Base-by-base conservation (phyloP, 2,797 vertebrate genomes). In the Phataginus tetradactyla region DNA sequence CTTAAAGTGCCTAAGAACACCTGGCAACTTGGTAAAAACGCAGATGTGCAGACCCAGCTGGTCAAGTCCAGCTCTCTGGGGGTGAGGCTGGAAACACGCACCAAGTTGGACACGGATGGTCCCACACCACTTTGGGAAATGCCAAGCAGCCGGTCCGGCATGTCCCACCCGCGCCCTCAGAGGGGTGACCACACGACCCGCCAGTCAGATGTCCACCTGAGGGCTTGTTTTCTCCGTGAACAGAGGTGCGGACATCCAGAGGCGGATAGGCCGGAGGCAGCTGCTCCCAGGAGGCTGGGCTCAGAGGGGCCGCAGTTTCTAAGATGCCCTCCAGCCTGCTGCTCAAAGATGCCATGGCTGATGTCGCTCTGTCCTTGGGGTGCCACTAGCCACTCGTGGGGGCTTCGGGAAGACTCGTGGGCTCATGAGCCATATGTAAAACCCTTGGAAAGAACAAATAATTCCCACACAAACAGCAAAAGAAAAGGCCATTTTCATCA, bases 401-500 rank as follows among this genome's bases (percentile, higher is more conserved):
- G 77, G 11, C 45, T 29, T 63, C 15, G 0, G 0, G 0, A 25
- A 45, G 42, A 55, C 78, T 9, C 3, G 42, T 2, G 8, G 71
- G 49, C 66, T 59, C 55, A 0, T 6, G 0, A 8, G 10, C 75
- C 37, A 0, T 2, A 9, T 63, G 59, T 39, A 84, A 71, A 72
- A 88, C 71, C 25, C 34, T 12, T 0, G 15, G 39, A 39, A 66
- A 66, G 88, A 92, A 61, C 75, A 78, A 64, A 79, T n/a, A 86
- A 86, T 63, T 37, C 92, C 86, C 69, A 57, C 12, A 59, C 74
- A 97, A 91, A 83, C 96, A 91, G 18, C 72, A 29, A 94, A 80
- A 96, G 91, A 90, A 90, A 3, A 49, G 96, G 86, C 96, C 95
- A 96, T 96, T 94, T 97, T 97, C 98, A 96, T 90, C 97, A 92